A percentile compares a stretch with the other conserved stretches of the same genome.
Conservation (phyloP, 2,113 vertebrate genomes). For the Albula glossodonta region DNA sequence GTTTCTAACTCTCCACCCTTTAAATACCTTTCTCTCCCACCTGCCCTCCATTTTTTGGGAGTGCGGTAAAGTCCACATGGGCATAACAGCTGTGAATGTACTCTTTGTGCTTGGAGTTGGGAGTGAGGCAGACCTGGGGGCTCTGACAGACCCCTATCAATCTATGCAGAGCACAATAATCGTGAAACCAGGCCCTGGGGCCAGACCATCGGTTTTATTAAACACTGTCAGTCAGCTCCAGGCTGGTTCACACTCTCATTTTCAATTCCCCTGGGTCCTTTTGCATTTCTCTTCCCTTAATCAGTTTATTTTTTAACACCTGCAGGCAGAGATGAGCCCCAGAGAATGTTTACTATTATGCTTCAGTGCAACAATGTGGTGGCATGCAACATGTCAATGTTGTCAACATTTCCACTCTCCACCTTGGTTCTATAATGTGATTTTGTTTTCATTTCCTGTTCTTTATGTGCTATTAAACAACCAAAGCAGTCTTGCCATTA, state of each 20-base stretch:
- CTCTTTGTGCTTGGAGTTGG: neutral
- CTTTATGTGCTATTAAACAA: neutral
- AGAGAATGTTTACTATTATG: neutral
- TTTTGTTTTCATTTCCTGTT: neutral
- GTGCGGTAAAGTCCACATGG: neutral
- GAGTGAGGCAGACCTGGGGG: neutral
- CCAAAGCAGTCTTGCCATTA: neutral
- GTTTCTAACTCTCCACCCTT: neutral
- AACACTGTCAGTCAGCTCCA: conserved; percentile 11
- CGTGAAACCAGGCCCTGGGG: neutral
- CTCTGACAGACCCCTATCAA: conserved; percentile 16
- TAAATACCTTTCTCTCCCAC: neutral
- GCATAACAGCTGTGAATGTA: neutral
- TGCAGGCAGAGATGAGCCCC: neutral
- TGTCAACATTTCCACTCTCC: no score
- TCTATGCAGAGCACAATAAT: conserved; percentile 25
- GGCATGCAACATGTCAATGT: no score
- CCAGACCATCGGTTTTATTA: conserved; percentile 12
- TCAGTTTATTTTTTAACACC: neutral
- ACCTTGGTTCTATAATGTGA: no score
- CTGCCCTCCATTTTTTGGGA: neutral
- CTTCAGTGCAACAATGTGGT: neutral
- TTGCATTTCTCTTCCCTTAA: neutral
- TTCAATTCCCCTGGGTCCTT: neutral
- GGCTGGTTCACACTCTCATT: neutral